Base-by-base conservation (phyloP, 1,140 invertebrate genomes). In the Frieseomelitta varia region DNA sequence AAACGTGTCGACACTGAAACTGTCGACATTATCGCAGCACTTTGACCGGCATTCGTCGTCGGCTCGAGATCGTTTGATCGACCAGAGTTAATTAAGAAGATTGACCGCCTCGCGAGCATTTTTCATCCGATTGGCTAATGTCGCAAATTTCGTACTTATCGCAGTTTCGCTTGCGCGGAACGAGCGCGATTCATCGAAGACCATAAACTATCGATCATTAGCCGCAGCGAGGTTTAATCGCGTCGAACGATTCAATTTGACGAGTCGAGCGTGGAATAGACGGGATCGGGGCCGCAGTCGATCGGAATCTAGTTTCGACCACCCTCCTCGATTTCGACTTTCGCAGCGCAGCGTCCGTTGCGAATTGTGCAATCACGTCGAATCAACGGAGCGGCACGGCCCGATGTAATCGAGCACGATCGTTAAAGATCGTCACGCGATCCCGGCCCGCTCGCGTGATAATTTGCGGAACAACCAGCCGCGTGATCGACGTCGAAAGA, bases 201-300 rank as follows among this genome's bases (percentile, higher is more conserved):
- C 17, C 24, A 47, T 55, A 21, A 58, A 56, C 19, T 53, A 56
- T 68, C 61, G 51, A 77, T 82, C 73, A 75, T 77, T 82, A 68
- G 30, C 63, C 53, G 10, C 56, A 47, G 6, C 74, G 34, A 47
- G 17, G 34, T 69, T 78, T 83, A 83, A 83, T 78, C 63, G 81
- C 63, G 74, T 39, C 75, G 81, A 78, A 77, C 81, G 81, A 83
- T 83, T 83, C 53, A 83, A 78, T 78, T 77, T 78, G 81, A 58
- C 63, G 74, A 77, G 53, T 19, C 14, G 15, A 67, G 76, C 76
- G 61, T 78, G 30, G 53, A 30, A 72, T 81, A 68, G 63, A 79
- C 47, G 56, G 39, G 65, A n/a, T 67, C 47, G 63, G 19, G 17
- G 39, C 6, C 27, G 63, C 8, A 47, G 4, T 19, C 34, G 51